Evolutionary conservation across 30 jellyfish, hydroid and myxozoan genomes (phyloP), one percentile per base, ranked within the genome.

Genomic region (Cassiopea andromeda): DNA sequence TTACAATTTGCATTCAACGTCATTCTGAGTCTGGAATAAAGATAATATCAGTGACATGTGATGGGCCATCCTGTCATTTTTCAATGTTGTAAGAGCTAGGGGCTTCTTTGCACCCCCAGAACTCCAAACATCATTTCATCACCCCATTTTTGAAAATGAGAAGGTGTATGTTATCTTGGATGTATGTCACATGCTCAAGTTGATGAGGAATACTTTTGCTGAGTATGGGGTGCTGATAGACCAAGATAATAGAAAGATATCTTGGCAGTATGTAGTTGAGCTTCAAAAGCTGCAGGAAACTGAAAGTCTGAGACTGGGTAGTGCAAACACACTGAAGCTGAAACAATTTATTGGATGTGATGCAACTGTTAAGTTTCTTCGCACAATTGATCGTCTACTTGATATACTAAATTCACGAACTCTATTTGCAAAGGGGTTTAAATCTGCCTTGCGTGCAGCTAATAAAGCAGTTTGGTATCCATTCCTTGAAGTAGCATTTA

Each of bases 131-230:
- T 46, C 68, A 44, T 85, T 92, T 80, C 80, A 85, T 19, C 92
- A 92, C 78, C 95, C 97, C n/a, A 7, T 46, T 50, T 64, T 44
- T 43, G 15, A 17, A 3, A 45, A 19, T 57, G 45, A 73, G 19
- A 78, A 45, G 27, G 83, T 85, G 48, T 57, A 50, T 80, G 97
- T 85, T 15, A 16, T 91, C 10, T 69, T 91, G 17, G 96, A 91
- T 71, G 85, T 86, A 1, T 92, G 97, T 78, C 97, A 86, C 89
- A 92, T 92, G 97, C 90, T 86, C 54, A 92, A 92, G 78, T 92
- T 85, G 38, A 27, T 27, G 38, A 27, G 38, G 38, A 27, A 27
- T 27, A 27, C 38, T 27, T 27, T 27, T 27, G 38, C 38, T 27
- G 38, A 27, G 38, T 27, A 27, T 27, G 38, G 38, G 38, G 38